Conservation (phyloP, 2,888 invertebrate genomes). For the Tetanocera ferruginea region DNA sequence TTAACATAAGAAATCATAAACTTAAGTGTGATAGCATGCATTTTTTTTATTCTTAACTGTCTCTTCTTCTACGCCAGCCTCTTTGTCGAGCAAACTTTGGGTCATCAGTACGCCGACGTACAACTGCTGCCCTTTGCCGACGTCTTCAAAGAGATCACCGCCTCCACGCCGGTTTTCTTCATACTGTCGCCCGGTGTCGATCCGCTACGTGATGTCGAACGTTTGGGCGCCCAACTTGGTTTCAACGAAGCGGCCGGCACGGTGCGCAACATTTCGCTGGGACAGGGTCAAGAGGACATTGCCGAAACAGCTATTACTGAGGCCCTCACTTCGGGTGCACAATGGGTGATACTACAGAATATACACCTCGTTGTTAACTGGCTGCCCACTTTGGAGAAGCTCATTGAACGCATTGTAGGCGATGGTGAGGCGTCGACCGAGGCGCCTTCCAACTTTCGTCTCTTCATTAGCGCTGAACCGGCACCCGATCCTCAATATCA, state of each 20-base stretch:
- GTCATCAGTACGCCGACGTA: constrained; percentile 84
- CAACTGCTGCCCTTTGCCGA: constrained; percentile 83
- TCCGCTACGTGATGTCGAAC: constrained; percentile 84
- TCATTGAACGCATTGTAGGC: constrained; percentile 85
- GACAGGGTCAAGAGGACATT: constrained; percentile 93
- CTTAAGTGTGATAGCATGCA: no score
- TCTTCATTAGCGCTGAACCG: constrained; percentile 93
- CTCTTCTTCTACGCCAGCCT: constrained; percentile 49
- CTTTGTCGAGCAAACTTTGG: constrained; percentile 92
- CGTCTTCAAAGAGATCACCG: constrained; percentile 87
- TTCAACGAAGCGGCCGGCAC: constrained; percentile 84
- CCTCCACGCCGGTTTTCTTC: constrained; percentile 91
- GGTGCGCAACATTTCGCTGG: constrained; percentile 92
- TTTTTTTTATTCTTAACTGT: not conserved
- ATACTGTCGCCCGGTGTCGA: constrained; percentile 96
- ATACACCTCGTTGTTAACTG: constrained; percentile 93
- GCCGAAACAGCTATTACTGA: constrained; percentile 88
- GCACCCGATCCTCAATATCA: constrained; percentile 78
- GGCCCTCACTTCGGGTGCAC: constrained; percentile 80
- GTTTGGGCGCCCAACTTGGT: constrained; percentile 83
- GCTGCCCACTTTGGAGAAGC: constrained; percentile 89
- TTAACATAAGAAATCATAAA: no score
- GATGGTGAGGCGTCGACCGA: constrained; percentile 72
- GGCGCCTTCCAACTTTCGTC: constrained; percentile 71
- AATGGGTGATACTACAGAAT: constrained; percentile 94